phyloP scores from a whole-genome alignment of 2,113 vertebrate genomes.

The Podocnemis expansa region DNA sequence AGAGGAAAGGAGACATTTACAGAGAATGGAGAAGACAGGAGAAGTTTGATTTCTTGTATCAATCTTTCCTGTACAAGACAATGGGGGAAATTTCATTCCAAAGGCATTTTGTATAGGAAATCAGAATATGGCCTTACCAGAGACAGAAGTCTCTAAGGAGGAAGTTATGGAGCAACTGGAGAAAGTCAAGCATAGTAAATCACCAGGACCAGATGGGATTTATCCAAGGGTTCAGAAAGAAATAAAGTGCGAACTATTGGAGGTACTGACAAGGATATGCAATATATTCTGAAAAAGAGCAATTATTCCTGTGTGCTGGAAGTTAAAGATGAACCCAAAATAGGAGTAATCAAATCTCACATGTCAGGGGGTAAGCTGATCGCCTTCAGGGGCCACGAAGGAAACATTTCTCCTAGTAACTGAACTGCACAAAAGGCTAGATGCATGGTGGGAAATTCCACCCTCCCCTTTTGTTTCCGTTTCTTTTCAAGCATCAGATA shows the following conservation, averaged over 20 bases:
- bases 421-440: not conserved
- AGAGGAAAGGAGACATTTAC: not conserved
- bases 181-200: constrained; percentile 67
- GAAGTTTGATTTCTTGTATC: not conserved
- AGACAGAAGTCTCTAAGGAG: constrained; percentile 47
- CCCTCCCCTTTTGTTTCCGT: not conserved
- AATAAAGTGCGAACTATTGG: constrained; percentile 24
- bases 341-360: not conserved
- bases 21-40: not conserved
- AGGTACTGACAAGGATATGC: not conserved
- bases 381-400: not conserved
- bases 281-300: not conserved
- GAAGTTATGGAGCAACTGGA: constrained; percentile 62
- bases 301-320: not conserved
- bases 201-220: constrained; percentile 23
- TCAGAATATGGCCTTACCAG: constrained; percentile 52
- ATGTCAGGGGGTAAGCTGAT: not conserved
- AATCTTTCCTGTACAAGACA: constrained; percentile 63
- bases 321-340: constrained; percentile 33
- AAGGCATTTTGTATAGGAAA: constrained; percentile 66
- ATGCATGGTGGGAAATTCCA: not conserved
- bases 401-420: not conserved
- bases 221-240: constrained; percentile 39
- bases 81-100: constrained; percentile 67
- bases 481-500: not conserved